A percentile compares a stretch with the other conserved stretches of the same genome.
These are phyloP conservation scores for Leuciscus waleckii DNA, from an alignment of 2,797 vertebrate species.

Conservation along the genomic window DNA sequence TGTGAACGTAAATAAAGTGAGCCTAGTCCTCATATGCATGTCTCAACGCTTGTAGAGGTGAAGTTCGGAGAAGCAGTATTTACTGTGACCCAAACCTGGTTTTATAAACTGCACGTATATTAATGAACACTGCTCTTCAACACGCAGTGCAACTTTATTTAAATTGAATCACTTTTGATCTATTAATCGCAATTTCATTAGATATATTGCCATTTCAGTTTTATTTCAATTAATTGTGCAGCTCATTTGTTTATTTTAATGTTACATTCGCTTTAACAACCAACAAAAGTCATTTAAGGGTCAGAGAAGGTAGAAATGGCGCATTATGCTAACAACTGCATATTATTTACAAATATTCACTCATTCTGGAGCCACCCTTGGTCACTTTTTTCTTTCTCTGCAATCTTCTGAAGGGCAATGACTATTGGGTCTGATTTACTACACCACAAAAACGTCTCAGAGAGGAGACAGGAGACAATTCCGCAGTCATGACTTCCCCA, in stretches of 20 bases:
- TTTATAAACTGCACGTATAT: not conserved
- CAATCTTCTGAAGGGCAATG: not conserved
- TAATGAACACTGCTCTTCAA: not conserved
- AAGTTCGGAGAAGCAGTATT: not conserved
- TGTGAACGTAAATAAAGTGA: not conserved
- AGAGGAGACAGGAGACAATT: conserved; percentile 2
- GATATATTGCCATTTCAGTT: not conserved
- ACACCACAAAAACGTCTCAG: conserved; percentile 1
- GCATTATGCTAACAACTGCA: not conserved
- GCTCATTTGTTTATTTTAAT: not conserved
- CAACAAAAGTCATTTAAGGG: not conserved
- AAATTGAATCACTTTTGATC: not conserved
- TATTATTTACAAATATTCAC: not conserved
- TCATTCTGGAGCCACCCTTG: not conserved
- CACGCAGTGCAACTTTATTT: not conserved
- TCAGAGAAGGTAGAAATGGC: not conserved
- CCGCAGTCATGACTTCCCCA: conserved; percentile 25
- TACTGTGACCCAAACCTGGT: not conserved
- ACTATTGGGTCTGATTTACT: not conserved
- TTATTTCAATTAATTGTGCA: not conserved
- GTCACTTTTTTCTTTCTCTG: not conserved
- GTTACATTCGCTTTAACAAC: not conserved
- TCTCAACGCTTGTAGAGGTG: not conserved
- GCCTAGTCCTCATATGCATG: not conserved
- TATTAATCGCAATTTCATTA: not conserved